Conservation (phyloP, 2,113 vertebrate genomes). For the Corythaeola cristata region DNA sequence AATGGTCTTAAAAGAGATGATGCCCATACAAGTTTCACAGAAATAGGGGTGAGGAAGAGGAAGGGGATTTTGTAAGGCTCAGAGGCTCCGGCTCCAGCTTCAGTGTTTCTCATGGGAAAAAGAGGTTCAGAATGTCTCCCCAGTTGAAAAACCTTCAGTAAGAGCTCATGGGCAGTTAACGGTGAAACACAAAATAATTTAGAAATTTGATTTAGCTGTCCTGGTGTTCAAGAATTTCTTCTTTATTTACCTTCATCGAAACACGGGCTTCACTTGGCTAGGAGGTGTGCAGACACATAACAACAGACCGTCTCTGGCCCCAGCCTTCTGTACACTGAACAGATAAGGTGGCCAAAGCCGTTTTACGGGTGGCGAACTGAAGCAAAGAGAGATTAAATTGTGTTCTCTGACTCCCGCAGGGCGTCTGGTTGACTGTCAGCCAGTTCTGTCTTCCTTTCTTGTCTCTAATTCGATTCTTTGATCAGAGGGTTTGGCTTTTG, state of each 20-base stretch:
- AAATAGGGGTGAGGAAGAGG: background rate
- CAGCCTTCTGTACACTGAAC: background rate
- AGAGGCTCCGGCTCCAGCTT: background rate
- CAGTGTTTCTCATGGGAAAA: background rate
- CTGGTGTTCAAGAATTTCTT: background rate
- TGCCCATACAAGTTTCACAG: background rate
- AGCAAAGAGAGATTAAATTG: background rate
- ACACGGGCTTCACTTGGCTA: background rate
- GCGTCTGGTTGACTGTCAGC: conserved; percentile 1
- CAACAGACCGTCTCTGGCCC: background rate
- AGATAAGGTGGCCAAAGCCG: background rate
- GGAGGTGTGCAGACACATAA: background rate
- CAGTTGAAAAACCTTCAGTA: background rate
- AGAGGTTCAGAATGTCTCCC: background rate
- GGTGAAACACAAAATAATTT: background rate
- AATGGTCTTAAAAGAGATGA: background rate
- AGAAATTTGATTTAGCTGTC: background rate
- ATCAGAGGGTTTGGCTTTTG: conserved; percentile 40
- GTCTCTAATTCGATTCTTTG: conserved; percentile 43
- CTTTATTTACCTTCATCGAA: background rate
- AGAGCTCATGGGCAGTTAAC: background rate
- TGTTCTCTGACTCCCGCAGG: background rate
- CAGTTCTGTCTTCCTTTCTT: conserved; percentile 34
- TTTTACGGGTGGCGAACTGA: background rate
- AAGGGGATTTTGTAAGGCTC: background rate